Evolutionary conservation across 2,888 invertebrate genomes (phyloP), one percentile per base, ranked within the genome.

Genomic region (Phyllotreta cruciferae): DNA sequence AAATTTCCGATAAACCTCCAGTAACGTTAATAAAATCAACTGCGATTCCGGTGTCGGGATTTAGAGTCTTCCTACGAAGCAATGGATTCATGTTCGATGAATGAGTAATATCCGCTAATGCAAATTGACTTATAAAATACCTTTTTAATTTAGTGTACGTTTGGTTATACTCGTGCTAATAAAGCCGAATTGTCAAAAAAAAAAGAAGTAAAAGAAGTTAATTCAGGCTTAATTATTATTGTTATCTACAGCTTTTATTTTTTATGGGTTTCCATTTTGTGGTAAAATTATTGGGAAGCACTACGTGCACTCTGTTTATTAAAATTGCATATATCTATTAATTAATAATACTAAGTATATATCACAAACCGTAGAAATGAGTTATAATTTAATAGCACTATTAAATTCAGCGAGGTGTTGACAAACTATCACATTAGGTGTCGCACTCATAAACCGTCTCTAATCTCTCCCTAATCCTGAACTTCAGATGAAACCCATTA

Each of bases 1-100:
- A 35, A 49, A 49, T 49, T 49, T 34, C 49, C 35, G 49, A 49
- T 49, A 49, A 49, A 49, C 47, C 49, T 49, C 49, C 35, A 11
- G 36, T n/a, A 35, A 49, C 36, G 49, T 49, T 49, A 49, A 49
- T 49, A 49, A 35, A 36, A 49, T 35, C 49, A 36, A 49, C 35
- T 49, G 14, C 47, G n/a, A 24, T 8, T 24, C 47, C 24, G 14
- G 14, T 34, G 24, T 11, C 36, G 49, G 10, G 36, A 35, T 24
- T 24, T 24, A 24, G 24, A 24, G 24, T 24, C 9, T 47, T 34
- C 47, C 9, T 14, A 49, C 35, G 10, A 49, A 14, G 49, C 9
- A 49, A 49, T 7, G 49, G 49, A 35, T 5, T 49, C 49, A 8
- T 49, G 36, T 35, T 49, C 49, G 49, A 11, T 49, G 34, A 49